Evolutionary conservation across 2,113 vertebrate species (phyloP).

Genomic region (Daphoenositta chrysoptera): DNA sequence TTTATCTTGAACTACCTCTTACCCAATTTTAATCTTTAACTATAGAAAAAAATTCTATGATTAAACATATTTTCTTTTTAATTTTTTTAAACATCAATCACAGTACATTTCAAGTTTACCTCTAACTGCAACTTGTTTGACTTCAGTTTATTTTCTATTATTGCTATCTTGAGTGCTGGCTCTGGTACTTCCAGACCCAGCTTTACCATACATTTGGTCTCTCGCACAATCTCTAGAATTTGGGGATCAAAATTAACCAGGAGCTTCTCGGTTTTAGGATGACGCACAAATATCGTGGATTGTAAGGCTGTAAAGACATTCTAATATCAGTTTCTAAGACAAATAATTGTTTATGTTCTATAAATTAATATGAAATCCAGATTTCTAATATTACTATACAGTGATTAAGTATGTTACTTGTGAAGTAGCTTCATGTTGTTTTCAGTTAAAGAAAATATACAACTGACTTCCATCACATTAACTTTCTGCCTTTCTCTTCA

Average conservation of each 20-base stretch:
- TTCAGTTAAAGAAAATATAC: background rate
- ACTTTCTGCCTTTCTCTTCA: background rate
- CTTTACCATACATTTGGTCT: constrained; percentile 82
- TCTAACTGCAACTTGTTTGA: constrained; percentile 69
- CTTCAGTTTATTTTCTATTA: constrained; percentile 71
- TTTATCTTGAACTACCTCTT: background rate
- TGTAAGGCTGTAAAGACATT: constrained; percentile 74
- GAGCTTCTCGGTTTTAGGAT: constrained; percentile 74
- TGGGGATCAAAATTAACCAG: constrained; percentile 83
- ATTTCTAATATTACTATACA: background rate
- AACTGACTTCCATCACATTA: background rate
- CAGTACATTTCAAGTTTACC: constrained; percentile 54
- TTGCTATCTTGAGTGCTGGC: constrained; percentile 71
- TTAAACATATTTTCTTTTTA: background rate
- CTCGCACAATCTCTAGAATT: constrained; percentile 75
- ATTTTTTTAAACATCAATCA: background rate
- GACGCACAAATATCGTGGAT: constrained; percentile 72
- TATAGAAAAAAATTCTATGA: background rate
- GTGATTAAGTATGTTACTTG: background rate
- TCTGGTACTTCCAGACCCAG: constrained; percentile 81
- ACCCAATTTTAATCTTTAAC: background rate
- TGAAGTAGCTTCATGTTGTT: background rate
- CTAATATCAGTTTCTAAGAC: background rate
- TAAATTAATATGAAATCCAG: background rate
- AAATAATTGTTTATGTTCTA: background rate